A percentile compares a stretch with the other conserved stretches of the same genome.
These are phyloP conservation scores for Dryas iulia DNA, from an alignment of 1,140 invertebrate genomes.

Conservation along the genomic window DNA sequence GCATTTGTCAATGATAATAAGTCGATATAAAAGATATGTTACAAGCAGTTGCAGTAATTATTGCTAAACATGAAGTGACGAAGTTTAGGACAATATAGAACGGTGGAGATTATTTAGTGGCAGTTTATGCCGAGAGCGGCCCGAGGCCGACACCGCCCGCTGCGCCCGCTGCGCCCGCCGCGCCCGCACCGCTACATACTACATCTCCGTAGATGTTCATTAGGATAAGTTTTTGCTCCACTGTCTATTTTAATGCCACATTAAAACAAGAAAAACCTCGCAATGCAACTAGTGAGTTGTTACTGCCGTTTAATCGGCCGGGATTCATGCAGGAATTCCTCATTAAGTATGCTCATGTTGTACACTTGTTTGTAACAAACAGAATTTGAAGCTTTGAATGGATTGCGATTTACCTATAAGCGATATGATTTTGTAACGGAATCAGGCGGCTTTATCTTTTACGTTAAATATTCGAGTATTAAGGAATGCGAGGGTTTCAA, in stretches of 20 bases:
- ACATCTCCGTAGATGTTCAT: constrained; percentile 12
- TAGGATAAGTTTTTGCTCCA: constrained; percentile 16
- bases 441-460: not conserved
- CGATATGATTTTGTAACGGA: not conserved
- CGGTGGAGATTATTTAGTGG: constrained; percentile 11
- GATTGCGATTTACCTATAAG: not conserved
- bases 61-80: not conserved
- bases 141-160: constrained; percentile 5
- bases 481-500: not conserved
- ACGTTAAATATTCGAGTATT: not conserved
- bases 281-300: not conserved
- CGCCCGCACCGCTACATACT: not conserved
- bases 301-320: not conserved
- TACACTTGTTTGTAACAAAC: not conserved
- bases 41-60: not conserved
- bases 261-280: constrained; percentile 8
- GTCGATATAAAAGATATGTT: too few species aligned
- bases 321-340: not conserved
- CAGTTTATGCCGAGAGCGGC: not conserved
- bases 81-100: not conserved
- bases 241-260: constrained; percentile 17
- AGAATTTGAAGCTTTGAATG: not conserved
- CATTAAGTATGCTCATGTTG: not conserved
- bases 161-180: constrained; percentile 5
- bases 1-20: too few species aligned